Base-by-base conservation (phyloP, 2,113 vertebrate genomes). In the Alligator mississippiensis region DNA sequence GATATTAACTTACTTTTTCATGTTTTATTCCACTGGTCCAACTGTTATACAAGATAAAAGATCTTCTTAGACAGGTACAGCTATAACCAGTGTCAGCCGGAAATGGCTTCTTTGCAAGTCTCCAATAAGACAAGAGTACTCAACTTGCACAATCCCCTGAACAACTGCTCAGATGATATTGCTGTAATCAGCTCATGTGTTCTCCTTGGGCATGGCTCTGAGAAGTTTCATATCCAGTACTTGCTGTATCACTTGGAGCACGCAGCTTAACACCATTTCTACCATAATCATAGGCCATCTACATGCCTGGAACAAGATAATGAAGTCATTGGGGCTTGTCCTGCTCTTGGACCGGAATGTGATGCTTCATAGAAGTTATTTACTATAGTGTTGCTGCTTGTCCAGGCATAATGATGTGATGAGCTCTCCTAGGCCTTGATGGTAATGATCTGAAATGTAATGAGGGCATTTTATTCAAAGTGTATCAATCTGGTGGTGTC, bases 211-310 rank as follows among this genome's bases (percentile, higher is more conserved):
- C 83, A 80, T 82, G 90, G 38, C 91, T 87, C 28, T 18, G 77
- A 1, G 92, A 84, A 74, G 61, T 89, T 84, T 27, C 54, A 77
- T 80, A 79, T 28, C 4, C 59, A 79, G 54, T 34, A 87, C 0
- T 0, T 0, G 0, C 47, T 72, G 55, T 15, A 18, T 54, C 0
- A 0, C 58, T 64, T 82, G 89, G 38, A 92, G 61, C 0, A 0
- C 75, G 74, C 84, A 85, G 76, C 93, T 88, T 57, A 3, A 93
- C 93, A 57, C 78, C 57, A 68, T 60, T 38, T 87, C 91, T 78
- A 91, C 80, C 82, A 91, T 93, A 93, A 96, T 93, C 92, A 94
- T 14, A 93, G 88, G 93, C 92, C 96, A 91, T 91, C 85, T 85
- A 0, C 0, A 24, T 0, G 3, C 87, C 90, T 86, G 76, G 78